Evolutionary conservation across 2,113 vertebrate genomes (phyloP).

Genomic region (Caretta caretta): DNA sequence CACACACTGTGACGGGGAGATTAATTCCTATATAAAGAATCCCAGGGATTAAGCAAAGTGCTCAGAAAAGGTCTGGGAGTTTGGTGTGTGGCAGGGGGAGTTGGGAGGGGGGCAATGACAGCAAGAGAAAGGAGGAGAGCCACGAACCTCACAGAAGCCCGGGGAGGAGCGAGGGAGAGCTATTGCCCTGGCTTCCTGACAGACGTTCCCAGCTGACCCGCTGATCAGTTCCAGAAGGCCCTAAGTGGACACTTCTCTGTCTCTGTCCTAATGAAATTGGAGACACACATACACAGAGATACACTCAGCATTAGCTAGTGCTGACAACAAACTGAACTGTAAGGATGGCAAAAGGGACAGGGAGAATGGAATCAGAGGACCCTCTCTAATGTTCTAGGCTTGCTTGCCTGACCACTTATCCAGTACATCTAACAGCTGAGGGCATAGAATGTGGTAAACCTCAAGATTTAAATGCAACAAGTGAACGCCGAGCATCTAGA

Average conservation of each 20-base stretch:
- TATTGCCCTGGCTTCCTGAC: slow-evolving; percentile 77
- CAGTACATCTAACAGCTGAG: rapidly evolving
- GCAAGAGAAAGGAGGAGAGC: slow-evolving; percentile 70
- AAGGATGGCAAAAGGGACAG: slow-evolving; percentile 54
- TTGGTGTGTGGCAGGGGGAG: slow-evolving; percentile 56
- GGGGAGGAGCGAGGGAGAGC: slow-evolving; percentile 63
- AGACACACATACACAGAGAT: slow-evolving; percentile 58
- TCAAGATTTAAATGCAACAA: rapidly evolving
- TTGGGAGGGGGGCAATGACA: slow-evolving; percentile 71
- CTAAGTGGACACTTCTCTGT: slow-evolving; percentile 2
- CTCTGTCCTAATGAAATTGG: slow-evolving; percentile 75
- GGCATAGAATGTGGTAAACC: rapidly evolving
- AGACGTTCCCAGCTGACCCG: slow-evolving; percentile 87
- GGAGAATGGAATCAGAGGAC: not conserved
- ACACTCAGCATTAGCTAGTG: slow-evolving; percentile 51
- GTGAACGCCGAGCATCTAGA: not conserved
- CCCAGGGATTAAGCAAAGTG: slow-evolving; percentile 84
- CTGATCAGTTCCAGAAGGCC: slow-evolving; percentile 77
- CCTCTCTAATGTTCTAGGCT: not conserved
- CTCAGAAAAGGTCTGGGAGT: slow-evolving; percentile 70
- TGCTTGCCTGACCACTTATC: rapidly evolving
- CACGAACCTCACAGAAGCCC: slow-evolving; percentile 77
- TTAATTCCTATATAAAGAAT: slow-evolving; percentile 91
- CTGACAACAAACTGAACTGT: slow-evolving; percentile 65
- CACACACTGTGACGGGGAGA: slow-evolving; percentile 80